Evolutionary conservation across 2,797 vertebrate genomes (phyloP).

Genomic region (Pseudomugil tenellus): DNA sequence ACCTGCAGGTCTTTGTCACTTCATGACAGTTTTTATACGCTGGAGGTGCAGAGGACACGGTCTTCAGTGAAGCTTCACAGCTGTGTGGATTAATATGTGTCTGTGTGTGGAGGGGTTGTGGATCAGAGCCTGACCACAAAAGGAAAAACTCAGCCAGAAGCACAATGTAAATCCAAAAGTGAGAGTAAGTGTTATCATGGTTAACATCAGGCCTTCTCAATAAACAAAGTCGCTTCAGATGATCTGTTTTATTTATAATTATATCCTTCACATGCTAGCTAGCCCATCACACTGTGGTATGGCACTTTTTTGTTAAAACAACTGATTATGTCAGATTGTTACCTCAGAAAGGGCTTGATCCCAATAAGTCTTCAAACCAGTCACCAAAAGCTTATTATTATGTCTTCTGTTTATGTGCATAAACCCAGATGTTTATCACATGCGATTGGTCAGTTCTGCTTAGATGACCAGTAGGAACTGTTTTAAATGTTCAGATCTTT

Average conservation of each 20-base stretch:
- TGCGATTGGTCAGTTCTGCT: neutral
- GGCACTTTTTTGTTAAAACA: neutral
- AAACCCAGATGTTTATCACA: neutral
- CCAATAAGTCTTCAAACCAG: neutral
- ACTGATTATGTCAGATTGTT: neutral
- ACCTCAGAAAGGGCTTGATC: neutral
- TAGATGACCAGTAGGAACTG: too few relatives aligned
- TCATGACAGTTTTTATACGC: slow-evolving; percentile 27
- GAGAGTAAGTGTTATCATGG: slow-evolving; percentile 11
- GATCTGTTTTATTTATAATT: neutral
- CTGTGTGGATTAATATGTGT: slow-evolving; percentile 41
- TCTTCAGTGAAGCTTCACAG: slow-evolving; percentile 50
- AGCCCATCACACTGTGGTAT: neutral
- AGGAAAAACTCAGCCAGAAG: slow-evolving; percentile 44
- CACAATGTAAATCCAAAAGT: slow-evolving; percentile 7
- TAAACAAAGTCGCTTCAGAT: neutral
- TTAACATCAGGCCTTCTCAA: neutral
- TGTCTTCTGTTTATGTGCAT: neutral
- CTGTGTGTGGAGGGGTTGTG: neutral
- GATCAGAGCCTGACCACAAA: slow-evolving; percentile 64
- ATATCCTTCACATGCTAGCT: neutral
- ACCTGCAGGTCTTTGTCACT: slow-evolving; percentile 8
- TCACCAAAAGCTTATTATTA: neutral
- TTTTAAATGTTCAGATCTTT: neutral
- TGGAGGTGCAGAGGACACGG: slow-evolving; percentile 14